Evolutionary conservation across 2,797 vertebrate species (phyloP).

Genomic region (Manis javanica): DNA sequence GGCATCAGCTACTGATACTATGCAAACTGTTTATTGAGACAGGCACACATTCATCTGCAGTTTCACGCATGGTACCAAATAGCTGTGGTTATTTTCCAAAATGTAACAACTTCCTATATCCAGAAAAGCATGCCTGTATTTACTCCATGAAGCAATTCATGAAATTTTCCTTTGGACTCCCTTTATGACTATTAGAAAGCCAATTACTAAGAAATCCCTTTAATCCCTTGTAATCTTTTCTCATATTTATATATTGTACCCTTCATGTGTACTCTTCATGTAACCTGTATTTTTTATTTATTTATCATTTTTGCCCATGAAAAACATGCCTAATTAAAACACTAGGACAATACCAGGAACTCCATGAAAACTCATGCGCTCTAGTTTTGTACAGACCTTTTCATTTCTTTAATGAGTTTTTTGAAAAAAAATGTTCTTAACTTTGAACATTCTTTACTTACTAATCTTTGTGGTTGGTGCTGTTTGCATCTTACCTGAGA

Average conservation of each 20-base stretch:
- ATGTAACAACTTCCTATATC: neutral
- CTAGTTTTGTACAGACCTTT: neutral
- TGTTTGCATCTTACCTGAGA: neutral
- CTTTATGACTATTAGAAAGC: constrained; percentile 63
- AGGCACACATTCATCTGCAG: neutral
- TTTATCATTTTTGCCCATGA: constrained; percentile 64
- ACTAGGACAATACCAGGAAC: constrained; percentile 44
- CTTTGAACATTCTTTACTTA: neutral
- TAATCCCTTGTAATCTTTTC: constrained; percentile 52
- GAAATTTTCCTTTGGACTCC: constrained; percentile 43
- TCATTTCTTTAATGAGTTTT: neutral
- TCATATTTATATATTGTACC: constrained; percentile 40
- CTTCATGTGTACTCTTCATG: neutral
- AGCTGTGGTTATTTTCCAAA: neutral
- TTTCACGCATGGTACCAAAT: neutral
- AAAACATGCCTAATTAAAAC: constrained; percentile 70
- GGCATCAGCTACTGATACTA: neutral
- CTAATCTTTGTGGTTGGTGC: neutral
- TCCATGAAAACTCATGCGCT: neutral
- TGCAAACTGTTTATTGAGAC: neutral
- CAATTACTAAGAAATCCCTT: constrained; percentile 66
- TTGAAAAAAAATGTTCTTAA: neutral
- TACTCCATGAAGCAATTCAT: neutral
- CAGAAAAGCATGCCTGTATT: neutral
- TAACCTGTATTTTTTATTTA: constrained; percentile 57